Conservation (phyloP, 2,113 vertebrate species). For the Oenanthe melanoleuca region DNA sequence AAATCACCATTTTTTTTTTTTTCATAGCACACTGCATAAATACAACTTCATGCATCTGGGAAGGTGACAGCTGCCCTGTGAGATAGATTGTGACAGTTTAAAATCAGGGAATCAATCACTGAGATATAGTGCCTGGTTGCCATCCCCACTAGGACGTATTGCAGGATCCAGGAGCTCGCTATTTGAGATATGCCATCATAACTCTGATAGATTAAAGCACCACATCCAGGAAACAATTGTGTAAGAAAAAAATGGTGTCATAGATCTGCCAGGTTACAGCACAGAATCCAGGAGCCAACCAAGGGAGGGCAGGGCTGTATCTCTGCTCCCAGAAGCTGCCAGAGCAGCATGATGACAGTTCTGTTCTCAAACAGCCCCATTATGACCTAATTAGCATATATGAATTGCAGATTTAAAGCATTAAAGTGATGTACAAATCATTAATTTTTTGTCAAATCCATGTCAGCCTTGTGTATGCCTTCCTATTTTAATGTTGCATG, state of each 20-base stretch:
- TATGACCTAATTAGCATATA: slow-evolving; percentile 85
- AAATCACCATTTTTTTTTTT: slow-evolving; percentile 50
- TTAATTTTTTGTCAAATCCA: slow-evolving; percentile 86
- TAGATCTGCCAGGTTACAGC: slow-evolving; percentile 76
- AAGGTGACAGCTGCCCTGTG: slow-evolving; percentile 77
- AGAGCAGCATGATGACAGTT: slow-evolving; percentile 79
- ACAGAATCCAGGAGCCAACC: slow-evolving; percentile 66
- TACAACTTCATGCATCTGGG: slow-evolving; percentile 75
- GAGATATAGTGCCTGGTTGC: slow-evolving; percentile 65
- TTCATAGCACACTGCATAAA: slow-evolving; percentile 73
- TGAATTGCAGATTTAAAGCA: slow-evolving; percentile 85
- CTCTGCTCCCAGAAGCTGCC: slow-evolving; percentile 72
- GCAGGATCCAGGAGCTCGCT: slow-evolving; percentile 73
- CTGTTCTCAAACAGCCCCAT: slow-evolving; percentile 82
- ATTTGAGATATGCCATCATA: slow-evolving; percentile 79
- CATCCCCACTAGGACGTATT: slow-evolving; percentile 62
- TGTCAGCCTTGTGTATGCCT: slow-evolving; percentile 80
- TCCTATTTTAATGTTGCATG: slow-evolving; percentile 83
- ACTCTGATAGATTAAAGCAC: slow-evolving; percentile 80
- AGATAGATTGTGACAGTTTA: slow-evolving; percentile 76
- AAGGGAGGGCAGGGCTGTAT: slow-evolving; percentile 62
- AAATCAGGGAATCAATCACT: slow-evolving; percentile 79
- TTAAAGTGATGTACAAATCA: slow-evolving; percentile 87
- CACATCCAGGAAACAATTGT: slow-evolving; percentile 78
- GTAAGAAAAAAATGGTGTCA: slow-evolving; percentile 45